phyloP scores from a whole-genome alignment of 1,140 invertebrate genomes.

The Drosophila ogumai region DNA sequence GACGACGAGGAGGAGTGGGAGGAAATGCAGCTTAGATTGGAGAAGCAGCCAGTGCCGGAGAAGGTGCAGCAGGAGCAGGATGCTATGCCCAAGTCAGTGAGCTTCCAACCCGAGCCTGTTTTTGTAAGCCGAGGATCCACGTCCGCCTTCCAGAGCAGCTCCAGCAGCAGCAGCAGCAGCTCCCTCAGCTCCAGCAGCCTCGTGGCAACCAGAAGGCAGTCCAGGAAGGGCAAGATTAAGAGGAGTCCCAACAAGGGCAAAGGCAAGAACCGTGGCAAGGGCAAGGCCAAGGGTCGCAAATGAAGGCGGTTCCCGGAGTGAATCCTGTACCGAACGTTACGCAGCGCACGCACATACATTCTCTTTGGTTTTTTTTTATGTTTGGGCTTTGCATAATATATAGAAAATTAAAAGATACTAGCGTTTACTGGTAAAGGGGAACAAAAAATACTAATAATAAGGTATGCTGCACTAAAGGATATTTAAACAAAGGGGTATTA shows the following conservation, averaged over 20 bases:
- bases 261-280: neutral
- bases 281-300: conserved; percentile 3
- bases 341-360: neutral
- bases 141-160: neutral
- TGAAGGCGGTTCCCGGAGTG: neutral
- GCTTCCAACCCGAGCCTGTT: conserved; percentile 3
- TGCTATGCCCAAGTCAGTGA: conserved; percentile 14
- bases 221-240: conserved; percentile 2
- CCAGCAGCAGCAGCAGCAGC: conserved; percentile 5
- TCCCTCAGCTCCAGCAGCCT: conserved; percentile 1
- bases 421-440: neutral
- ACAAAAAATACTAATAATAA: no score
- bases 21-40: neutral
- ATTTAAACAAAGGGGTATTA: no score
- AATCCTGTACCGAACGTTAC: neutral
- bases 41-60: neutral
- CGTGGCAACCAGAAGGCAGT: neutral
- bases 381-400: neutral
- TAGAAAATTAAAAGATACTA: neutral
- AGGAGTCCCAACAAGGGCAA: neutral
- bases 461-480: no score
- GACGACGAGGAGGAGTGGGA: neutral
- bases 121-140: neutral
- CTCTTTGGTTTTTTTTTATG: neutral
- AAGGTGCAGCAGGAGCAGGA: neutral